Percentiles rank a stretch among this genome's conserved stretches.
phyloP scores from a whole-genome alignment of 2,888 invertebrate species.

The Drosophila demipolita region DNA sequence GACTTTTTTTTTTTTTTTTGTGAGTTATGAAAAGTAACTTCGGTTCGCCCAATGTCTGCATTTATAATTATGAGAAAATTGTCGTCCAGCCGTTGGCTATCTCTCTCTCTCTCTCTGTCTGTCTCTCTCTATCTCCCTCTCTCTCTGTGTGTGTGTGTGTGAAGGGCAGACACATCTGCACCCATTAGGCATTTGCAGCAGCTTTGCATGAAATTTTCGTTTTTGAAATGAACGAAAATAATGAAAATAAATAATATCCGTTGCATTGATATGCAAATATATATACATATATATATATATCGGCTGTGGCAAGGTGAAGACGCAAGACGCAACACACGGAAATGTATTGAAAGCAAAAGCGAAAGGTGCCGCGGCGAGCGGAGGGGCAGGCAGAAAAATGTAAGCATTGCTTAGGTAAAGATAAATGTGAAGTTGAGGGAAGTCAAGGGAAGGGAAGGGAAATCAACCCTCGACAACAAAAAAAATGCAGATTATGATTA shows the following conservation, averaged over 20 bases:
- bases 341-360: constrained; percentile 68
- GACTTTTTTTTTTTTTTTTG: constrained; percentile 24
- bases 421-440: not conserved
- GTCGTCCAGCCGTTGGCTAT: constrained; percentile 30
- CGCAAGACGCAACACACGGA: constrained; percentile 51
- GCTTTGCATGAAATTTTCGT: constrained; percentile 69
- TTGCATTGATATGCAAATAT: constrained; percentile 79
- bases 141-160: not conserved
- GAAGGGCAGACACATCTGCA: constrained; percentile 67
- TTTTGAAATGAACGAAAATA: constrained; percentile 65
- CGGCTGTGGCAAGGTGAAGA: constrained; percentile 56
- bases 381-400: constrained; percentile 8
- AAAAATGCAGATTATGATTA: constrained; percentile 66
- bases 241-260: constrained; percentile 79
- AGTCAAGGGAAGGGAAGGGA: constrained; percentile 23
- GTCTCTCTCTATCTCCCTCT: not conserved
- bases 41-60: constrained; percentile 53
- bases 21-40: constrained; percentile 58
- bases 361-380: constrained; percentile 25
- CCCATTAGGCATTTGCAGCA: constrained; percentile 64
- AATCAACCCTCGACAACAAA: constrained; percentile 51
- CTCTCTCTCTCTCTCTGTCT: not conserved
- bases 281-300: constrained; percentile 26
- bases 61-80: constrained; percentile 77
- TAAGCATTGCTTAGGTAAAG: constrained; percentile 1